Percentiles rank a stretch among this genome's conserved stretches.
These are phyloP conservation scores for Galerucella pusilla DNA, from an alignment of 2,888 invertebrate species.

Conservation along the genomic window DNA sequence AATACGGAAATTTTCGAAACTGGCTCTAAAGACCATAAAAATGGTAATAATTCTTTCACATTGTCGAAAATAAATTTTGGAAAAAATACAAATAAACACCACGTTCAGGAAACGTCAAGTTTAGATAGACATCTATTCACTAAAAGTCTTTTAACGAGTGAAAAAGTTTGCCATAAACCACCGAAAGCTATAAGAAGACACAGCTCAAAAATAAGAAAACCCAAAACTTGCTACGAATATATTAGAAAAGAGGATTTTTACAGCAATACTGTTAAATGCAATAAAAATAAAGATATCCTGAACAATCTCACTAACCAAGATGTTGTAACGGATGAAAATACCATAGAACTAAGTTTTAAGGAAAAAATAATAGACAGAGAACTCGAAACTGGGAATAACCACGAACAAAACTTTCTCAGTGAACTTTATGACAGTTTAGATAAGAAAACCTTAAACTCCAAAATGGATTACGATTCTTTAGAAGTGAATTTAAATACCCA, in stretches of 20 bases:
- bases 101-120: conserved; percentile 62
- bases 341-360: conserved; percentile 62
- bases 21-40: conserved; percentile 47
- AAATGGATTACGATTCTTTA: conserved; percentile 60
- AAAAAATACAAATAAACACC: conserved; percentile 53
- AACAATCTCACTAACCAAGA: conserved; percentile 50
- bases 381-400: conserved; percentile 53
- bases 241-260: conserved; percentile 63
- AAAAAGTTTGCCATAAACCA: conserved; percentile 76
- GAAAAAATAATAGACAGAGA: conserved; percentile 62
- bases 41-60: conserved; percentile 46
- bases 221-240: conserved; percentile 62
- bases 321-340: conserved; percentile 56
- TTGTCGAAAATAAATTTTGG: conserved; percentile 55
- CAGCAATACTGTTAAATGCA: conserved; percentile 52
- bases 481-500: conserved; percentile 58
- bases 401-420: conserved; percentile 51
- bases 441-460: conserved; percentile 55
- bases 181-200: conserved; percentile 78
- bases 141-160: conserved; percentile 61
- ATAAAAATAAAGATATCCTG: conserved; percentile 44
- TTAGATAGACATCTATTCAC: conserved; percentile 64
- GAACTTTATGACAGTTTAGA: conserved; percentile 63
- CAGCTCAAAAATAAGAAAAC: conserved; percentile 67
- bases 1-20: conserved; percentile 59